These are phyloP conservation scores for Lycophotia porphyrea DNA, from an alignment of 2,888 invertebrate species.

Conservation along the genomic window DNA sequence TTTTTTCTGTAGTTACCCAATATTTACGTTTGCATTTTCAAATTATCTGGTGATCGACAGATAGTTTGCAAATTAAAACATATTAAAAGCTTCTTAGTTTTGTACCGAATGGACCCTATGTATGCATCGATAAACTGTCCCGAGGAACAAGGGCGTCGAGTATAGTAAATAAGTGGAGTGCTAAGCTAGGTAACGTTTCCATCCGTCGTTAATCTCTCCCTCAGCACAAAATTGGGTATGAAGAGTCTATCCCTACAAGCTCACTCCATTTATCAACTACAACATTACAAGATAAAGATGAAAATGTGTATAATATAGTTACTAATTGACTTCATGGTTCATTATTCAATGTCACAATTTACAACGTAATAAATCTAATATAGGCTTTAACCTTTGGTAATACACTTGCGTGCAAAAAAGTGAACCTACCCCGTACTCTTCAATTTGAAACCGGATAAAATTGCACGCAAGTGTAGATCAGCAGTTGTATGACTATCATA, in stretches of 20 bases:
- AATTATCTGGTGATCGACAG: not conserved
- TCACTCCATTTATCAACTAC: constrained; percentile 9
- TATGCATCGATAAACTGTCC: not conserved
- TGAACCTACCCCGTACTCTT: not conserved
- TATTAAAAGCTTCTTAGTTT: not conserved
- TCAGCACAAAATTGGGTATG: not conserved
- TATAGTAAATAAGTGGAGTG: not conserved
- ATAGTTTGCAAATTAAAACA: not conserved
- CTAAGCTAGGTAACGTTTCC: not conserved
- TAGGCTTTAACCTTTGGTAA: not conserved
- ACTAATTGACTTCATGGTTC: not conserved
- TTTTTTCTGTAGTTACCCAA: not conserved
- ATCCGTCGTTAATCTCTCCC: not conserved
- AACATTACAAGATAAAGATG: not conserved
- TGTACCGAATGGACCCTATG: constrained; percentile 5
- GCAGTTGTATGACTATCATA: not conserved
- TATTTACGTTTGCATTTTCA: not conserved
- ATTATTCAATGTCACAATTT: not conserved
- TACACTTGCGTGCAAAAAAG: not conserved
- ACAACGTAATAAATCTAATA: not conserved
- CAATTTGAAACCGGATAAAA: not conserved
- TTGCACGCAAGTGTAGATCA: not conserved
- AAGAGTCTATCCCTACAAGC: not conserved
- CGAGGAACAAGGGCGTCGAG: not conserved
- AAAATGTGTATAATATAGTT: constrained; percentile 33